Conservation (phyloP, 2,113 vertebrate genomes). For the Taxidea taxus region DNA sequence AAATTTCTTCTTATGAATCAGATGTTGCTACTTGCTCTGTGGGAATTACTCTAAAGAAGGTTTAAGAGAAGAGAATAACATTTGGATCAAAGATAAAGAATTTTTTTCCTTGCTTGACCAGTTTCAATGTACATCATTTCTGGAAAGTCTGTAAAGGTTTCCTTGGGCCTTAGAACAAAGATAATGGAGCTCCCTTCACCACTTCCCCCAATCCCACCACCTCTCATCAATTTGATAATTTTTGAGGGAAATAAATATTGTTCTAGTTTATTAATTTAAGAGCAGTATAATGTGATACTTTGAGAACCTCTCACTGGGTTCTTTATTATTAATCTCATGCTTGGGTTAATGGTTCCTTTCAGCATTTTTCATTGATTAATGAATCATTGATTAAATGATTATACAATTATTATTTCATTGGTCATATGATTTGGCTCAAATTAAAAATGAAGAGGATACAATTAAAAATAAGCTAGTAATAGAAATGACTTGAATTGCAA, state of each 20-base stretch:
- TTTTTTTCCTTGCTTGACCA: slow-evolving; percentile 64
- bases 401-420: neutral
- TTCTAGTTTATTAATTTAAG: neutral
- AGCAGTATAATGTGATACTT: neutral
- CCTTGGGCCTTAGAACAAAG: slow-evolving; percentile 63
- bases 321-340: neutral
- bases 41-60: slow-evolving; percentile 56
- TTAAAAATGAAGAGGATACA: neutral
- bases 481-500: neutral
- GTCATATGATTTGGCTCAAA: neutral
- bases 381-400: neutral
- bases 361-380: neutral
- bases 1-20: neutral
- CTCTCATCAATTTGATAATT: neutral
- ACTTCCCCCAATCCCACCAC: neutral
- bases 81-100: slow-evolving; percentile 50
- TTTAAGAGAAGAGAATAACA: slow-evolving; percentile 47
- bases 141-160: slow-evolving; percentile 59
- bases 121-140: slow-evolving; percentile 26
- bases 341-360: neutral
- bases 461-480: neutral
- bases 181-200: neutral
- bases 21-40: slow-evolving; percentile 57
- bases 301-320: neutral
- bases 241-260: neutral